Evolutionary conservation across 2,113 vertebrate species (phyloP).

Genomic region (Trematocara stigmaticum): DNA sequence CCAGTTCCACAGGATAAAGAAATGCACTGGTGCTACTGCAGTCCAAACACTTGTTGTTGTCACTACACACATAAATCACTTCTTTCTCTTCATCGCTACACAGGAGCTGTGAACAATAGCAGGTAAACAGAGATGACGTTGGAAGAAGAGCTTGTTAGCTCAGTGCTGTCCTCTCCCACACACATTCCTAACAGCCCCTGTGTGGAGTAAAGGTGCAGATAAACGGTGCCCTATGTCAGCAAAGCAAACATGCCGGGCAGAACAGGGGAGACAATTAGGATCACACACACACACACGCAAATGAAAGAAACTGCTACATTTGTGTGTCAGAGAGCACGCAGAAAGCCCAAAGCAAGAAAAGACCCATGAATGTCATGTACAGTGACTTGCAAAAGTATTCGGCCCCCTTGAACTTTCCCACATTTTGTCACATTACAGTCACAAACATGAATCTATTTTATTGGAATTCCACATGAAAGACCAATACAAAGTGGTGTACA

Average conservation of each 20-base stretch:
- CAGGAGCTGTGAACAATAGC: conserved; percentile 59
- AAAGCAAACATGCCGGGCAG: conserved; percentile 49
- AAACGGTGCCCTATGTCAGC: conserved; percentile 47
- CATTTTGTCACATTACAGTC: background rate
- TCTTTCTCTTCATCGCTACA: conserved; percentile 21
- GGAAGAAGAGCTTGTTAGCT: conserved; percentile 39
- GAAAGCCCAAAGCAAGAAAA: background rate
- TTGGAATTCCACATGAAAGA: background rate
- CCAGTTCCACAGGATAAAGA: conserved; percentile 14
- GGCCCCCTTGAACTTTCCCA: background rate
- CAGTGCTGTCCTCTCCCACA: conserved; percentile 40
- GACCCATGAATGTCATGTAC: background rate
- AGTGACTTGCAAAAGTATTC: background rate
- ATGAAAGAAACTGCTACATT: background rate
- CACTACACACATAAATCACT: conserved; percentile 51
- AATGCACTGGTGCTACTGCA: conserved; percentile 29
- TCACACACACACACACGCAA: background rate
- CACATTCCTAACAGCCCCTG: conserved; percentile 36
- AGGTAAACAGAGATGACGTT: conserved; percentile 52
- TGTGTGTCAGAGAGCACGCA: background rate
- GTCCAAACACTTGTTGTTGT: conserved; percentile 58
- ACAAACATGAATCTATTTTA: background rate
- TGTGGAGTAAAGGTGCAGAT: conserved; percentile 41
- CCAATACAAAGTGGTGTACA: fast-evolving
- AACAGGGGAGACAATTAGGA: background rate